Evolutionary conservation across 2,113 vertebrate genomes (phyloP).

Genomic region (Notiomystis cincta): DNA sequence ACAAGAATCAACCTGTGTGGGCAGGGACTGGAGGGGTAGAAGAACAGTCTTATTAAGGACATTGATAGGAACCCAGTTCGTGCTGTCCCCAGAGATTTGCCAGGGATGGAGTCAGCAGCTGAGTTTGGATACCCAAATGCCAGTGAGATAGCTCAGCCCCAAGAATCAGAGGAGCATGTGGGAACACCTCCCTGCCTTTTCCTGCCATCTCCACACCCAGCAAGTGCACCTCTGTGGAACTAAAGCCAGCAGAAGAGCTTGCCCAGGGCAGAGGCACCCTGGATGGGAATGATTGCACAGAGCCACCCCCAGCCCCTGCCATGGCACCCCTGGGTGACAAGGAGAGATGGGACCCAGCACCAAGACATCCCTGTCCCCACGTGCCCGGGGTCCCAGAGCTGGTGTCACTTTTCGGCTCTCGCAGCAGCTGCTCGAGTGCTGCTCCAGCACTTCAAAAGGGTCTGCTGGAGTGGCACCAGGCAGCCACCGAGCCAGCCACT

Average conservation of each 20-base stretch:
- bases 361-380: rapidly evolving
- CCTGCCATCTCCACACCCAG: not conserved
- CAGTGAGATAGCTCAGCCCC: not conserved
- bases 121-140: not conserved
- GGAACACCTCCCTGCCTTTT: not conserved
- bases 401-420: constrained; percentile 52
- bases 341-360: not conserved
- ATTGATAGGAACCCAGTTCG: not conserved
- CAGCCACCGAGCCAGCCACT: constrained; percentile 30
- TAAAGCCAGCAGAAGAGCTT: rapidly evolving
- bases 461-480: not conserved
- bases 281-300: not conserved
- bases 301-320: not conserved
- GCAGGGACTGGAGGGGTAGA: not conserved
- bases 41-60: not conserved
- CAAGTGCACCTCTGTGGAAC: not conserved
- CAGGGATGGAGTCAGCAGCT: not conserved
- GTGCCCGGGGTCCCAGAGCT: not conserved
- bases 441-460: constrained; percentile 54
- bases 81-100: not conserved
- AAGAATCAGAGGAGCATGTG: not conserved
- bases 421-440: not conserved
- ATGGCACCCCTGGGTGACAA: not conserved
- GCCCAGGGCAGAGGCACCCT: rapidly evolving
- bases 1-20: not conserved